Base-by-base conservation (phyloP, 2,797 vertebrate species). In the Manis javanica region DNA sequence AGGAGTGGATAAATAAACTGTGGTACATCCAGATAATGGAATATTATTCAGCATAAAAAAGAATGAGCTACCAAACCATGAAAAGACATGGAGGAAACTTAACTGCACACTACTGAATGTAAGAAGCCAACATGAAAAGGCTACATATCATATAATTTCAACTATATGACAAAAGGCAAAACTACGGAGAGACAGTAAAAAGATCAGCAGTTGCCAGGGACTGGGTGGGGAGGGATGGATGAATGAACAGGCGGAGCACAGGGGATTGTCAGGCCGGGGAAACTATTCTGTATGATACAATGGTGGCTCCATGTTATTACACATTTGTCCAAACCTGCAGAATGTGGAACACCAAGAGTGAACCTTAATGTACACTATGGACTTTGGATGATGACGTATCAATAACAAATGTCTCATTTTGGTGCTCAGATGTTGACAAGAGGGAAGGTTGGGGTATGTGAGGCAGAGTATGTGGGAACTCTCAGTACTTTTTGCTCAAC, bases 81-180 rank as follows among this genome's bases (percentile, higher is more conserved):
- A 84, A 59, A 94, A 96, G 29, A 59, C 18, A 90, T 19, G 26
- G 49, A 78, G 31, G 51, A 81, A 87, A 90, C 31, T 64, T 87
- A 51, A 66, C 61, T 71, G 66, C 49, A 3, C 55, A 71, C 53
- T 68, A 66, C 13, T 46, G 91, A 87, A 59, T 53, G 18, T 75
- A 95, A 86, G 49, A 81, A 71, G 37, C 8, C 16, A 46, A 84
- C 77, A 21, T 92, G 53, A 71, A 90, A 86, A 79, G 21, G 66
- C 14, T 49, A 53, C 7, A 66, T 34, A 31, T 11, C 55, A 2
- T 55, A 49, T 68, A n/a, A 86, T 26, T 94, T 14, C 86, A 88
- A 88, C 66, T 34, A 63, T 18, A 24, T 12, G 55, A 68, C 64
- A 51, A 93, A 90, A 96, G 34, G n/a, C 2, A 81, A 91, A 75